Evolutionary conservation across 2,888 invertebrate species (phyloP), one percentile per base, ranked within the genome.

Genomic region (Bruchidius siliquastri): DNA sequence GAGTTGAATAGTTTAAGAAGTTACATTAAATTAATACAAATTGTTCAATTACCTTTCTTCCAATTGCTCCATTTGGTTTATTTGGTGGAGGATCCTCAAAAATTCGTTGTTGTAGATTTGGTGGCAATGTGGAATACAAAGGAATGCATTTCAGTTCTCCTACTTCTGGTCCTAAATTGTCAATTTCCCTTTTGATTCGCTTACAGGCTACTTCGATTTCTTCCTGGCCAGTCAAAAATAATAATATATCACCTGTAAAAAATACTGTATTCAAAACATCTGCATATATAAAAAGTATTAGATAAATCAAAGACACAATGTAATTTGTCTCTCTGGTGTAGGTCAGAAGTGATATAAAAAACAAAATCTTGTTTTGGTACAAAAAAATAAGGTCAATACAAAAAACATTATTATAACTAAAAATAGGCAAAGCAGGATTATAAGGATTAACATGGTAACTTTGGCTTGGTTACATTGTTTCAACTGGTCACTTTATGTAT

Each of bases 121-220:
- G 99, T 2, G 99, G 99, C 69, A 99, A 88, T 0, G 99, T 99
- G 0, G 99, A 99, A 88, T 99, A 99, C 66, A 99, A 87, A 0
- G 99, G 99, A 85, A 99, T 99, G 87, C 99, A 99, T 86, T 97
- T 98, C 70, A 99, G 87, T 85, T 99, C 98, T 0, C 99, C 99
- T 3, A 97, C 96, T 82, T 99, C 98, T 0, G 97, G 95, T 0
- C 99, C 99, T 69, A 99, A 88, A 87, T 97, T 97, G 82, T 99
- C 98, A 75, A 96, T 94, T 88, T 99, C 99, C 6, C 97, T 89
- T 85, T 97, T 97, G 74, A 99, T 97, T 80, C 98, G 88, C 85
- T 99, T 99, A 85, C 99, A 99, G 0, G 99, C 99, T 83, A 99
- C 99, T 86, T 99, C 99, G 74, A 99, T 99, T 88, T 99, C 99